Base-by-base conservation (phyloP, 2,797 vertebrate genomes). In the Cheirogaleus major region DNA sequence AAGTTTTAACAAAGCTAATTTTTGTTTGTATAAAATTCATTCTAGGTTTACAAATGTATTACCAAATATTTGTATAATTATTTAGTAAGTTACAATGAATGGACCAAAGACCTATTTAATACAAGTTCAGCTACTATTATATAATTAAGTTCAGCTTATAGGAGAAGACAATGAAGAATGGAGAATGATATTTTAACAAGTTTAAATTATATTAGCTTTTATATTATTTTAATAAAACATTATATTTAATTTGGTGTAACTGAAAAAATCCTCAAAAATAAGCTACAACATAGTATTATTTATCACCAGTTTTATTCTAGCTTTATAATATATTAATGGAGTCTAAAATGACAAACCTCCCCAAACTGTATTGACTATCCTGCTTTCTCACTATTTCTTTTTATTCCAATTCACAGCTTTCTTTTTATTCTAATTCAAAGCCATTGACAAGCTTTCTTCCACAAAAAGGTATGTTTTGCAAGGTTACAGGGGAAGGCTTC, bases 321-420 rank as follows among this genome's bases (percentile, higher is more conserved):
- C 57, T 63, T 67, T 73, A 18, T 30, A 57, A 83, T 65, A 35
- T 96, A 73, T 83, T 48, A 93, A 88, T 18, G 1, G 43, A 73
- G 45, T 38, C 57, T 83, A 92, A 94, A 83, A 89, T 27, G 76
- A 65, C 35, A 90, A 59, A 43, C 6, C 4, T 79, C 61, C 9
- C 4, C n/a, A 82, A 85, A 92, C 69, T 50, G 4, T 69, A 87
- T 15, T 73, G 43, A 55, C 4, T 8, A 32, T 25, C 22, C 30
- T 90, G 23, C 15, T 88, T 94, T 59, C 27, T 96, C 59, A 76
- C n/a, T 67, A 63, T 92, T 84, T 93, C 69, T 35, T 55, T 55
- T 55, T 55, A 23, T 55, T 55, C 20, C 22, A 55, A 55, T 73
- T 86, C 35, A 57, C 45, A 85, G 22, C 1, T 89, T 96, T 65